Base-by-base conservation (phyloP, 2,888 invertebrate genomes). In the Coelogynopora nodosa region DNA sequence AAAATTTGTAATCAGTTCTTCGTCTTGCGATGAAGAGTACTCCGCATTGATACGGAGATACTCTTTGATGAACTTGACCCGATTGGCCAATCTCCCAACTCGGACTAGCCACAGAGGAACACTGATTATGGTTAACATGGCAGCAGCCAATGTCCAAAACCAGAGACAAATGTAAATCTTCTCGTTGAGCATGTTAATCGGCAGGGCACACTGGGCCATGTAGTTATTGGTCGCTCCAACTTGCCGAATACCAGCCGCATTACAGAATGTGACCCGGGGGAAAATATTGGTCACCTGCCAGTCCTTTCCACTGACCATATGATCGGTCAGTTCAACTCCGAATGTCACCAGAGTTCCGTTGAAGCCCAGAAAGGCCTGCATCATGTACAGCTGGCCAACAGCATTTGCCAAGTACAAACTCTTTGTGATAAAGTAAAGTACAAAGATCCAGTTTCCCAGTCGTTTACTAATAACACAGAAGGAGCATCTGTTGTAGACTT, bases 101-200 rank as follows among this genome's bases (percentile, higher is more conserved):
- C 87, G 87, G 67, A 27, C 87, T 26, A 87, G 5, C 87, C 87
- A 87, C 86, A 87, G 23, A 0, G 87, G 87, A 80, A 87, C 67
- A 67, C 87, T 87, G 29, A 87, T 30, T 26, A 23, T 29, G 80
- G 87, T 87, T 28, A 87, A 10, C 23, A 88, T 0, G 18, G 87
- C 81, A 18, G 85, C 80, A n/a, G 85, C 18, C 0, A 83, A 29
- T 28, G 82, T 31, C 88, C 88, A 88, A 67, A 88, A 88, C 88
- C 88, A 88, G n/a, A 88, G 74, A 67, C 88, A 88, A 10, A 88
- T 84, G 86, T 88, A 88, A 30, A 88, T 86, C 74, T 88, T 88
- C 31, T 88, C 88, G 67, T 86, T 88, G 81, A 88, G 31, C 86
- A 88, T 83, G 81, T 88, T 88, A 26, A 88, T 85, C 2, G 88